Evolutionary conservation across 2,113 vertebrate species (phyloP).

Genomic region (Catharus fuscescens): DNA sequence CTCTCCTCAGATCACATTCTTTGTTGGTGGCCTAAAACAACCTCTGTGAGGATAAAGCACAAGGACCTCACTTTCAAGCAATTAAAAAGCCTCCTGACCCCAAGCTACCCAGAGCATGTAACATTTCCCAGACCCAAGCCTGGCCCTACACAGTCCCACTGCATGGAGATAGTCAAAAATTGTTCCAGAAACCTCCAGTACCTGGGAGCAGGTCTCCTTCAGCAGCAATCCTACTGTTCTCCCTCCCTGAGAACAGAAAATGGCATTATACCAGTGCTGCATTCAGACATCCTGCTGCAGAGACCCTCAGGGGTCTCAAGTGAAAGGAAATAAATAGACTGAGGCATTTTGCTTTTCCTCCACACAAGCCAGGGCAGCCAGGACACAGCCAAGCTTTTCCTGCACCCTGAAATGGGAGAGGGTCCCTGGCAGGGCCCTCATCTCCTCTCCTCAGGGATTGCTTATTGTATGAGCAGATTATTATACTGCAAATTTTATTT

Average conservation of each 20-base stretch:
- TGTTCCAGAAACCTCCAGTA: not conserved
- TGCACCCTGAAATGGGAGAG: not conserved
- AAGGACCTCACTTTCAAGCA: not conserved
- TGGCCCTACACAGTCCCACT: not conserved
- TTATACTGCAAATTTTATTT: conserved; percentile 9
- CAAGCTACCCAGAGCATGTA: not conserved
- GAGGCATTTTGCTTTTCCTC: not conserved
- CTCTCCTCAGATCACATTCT: not conserved
- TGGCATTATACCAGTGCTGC: not conserved
- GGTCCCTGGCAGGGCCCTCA: not conserved
- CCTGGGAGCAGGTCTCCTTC: not conserved
- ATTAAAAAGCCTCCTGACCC: not conserved
- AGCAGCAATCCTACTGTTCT: accelerated
- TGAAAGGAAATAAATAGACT: not conserved
- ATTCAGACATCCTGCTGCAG: not conserved
- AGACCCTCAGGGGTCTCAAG: not conserved
- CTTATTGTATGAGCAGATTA: not conserved
- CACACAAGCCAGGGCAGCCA: not conserved
- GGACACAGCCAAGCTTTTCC: not conserved
- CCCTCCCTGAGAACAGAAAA: not conserved
- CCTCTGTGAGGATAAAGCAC: not conserved
- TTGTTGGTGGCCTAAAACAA: not conserved
- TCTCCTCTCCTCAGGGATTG: not conserved
- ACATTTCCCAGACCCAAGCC: not conserved
- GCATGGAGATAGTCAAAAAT: not conserved